Conservation (phyloP, 2,113 vertebrate genomes). For the Asarcornis scutulata region DNA sequence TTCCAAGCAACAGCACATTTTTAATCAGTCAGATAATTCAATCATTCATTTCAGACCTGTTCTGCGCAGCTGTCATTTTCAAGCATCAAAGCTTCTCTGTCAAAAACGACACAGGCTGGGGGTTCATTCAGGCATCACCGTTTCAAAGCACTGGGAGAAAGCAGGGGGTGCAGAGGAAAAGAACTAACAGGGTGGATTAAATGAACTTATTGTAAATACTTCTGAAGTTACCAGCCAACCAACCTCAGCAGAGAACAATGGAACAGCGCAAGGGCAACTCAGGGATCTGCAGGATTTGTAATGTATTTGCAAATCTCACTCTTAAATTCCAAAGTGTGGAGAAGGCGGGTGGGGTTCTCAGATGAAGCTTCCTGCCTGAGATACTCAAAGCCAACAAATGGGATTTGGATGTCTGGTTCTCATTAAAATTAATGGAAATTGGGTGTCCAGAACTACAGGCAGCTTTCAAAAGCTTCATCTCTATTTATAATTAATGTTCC, state of each 20-base stretch:
- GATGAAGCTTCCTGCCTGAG: constrained; percentile 35
- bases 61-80: constrained; percentile 19
- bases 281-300: constrained; percentile 12
- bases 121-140: neutral
- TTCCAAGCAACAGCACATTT: constrained; percentile 45
- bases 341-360: neutral
- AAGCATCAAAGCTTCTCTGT: constrained; percentile 42
- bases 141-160: neutral
- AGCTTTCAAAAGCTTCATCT: constrained; percentile 16
- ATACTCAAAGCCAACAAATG: constrained; percentile 27
- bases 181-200: neutral
- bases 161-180: neutral
- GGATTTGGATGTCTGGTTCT: constrained; percentile 57
- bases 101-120: neutral
- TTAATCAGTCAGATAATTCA: constrained; percentile 59
- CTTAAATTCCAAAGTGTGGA: neutral
- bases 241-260: constrained; percentile 15
- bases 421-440: constrained; percentile 68
- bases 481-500: constrained; percentile 54
- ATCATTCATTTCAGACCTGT: constrained; percentile 39
- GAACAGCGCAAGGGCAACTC: neutral
- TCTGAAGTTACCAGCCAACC: constrained; percentile 21
- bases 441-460: constrained; percentile 47
- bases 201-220: constrained; percentile 31
- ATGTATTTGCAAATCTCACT: constrained; percentile 44